Base-by-base conservation (phyloP, 2,113 vertebrate genomes). In the Phaethornis superciliosus region DNA sequence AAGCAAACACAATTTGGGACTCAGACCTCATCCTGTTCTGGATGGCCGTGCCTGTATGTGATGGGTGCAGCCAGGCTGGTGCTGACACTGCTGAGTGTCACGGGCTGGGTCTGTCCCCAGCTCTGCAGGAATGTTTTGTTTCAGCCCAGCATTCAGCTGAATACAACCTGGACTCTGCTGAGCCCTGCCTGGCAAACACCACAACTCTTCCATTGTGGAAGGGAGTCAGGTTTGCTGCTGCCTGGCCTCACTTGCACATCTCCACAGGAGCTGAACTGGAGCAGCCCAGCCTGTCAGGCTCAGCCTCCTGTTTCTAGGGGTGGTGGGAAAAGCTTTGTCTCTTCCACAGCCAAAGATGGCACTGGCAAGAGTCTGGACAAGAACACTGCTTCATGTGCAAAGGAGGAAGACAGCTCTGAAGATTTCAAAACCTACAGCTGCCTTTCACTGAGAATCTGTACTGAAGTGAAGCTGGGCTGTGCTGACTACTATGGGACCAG, bases 41-140 rank as follows among this genome's bases (percentile, higher is more conserved):
- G 56, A 54, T 26, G 71, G 62, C 26, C 33, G 65, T 22, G 82
- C 0, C 0, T 64, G 14, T 0, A 2, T 0, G 5, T 68, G 59
- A 35, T 10, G 20, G 47, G 64, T 93, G 69, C 78, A 70, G 58
- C 20, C 46, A 44, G 56, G 52, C 46, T 32, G 15, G 10, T 55
- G 71, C 74, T 74, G 82, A 9, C 11, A 1, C 52, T 72, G 54
- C 65, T 49, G 49, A 4, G 2, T 2, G 4, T 18, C 60, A 33
- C 0, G 0, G 51, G 54, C 71, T 18, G 8, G 18, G 28, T 33
- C 46, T 0, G 2, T 9, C 69, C 58, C 44, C 72, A 33, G 80
- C 55, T 74, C 62, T 32, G 58, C 52, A 69, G 75, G 32, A 80
- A 71, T 5, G n/a, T 64, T 59, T 54, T 42, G 32, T 22, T 47